These are phyloP conservation scores for Jacana jacana DNA, from an alignment of 2,113 vertebrate species.

Conservation along the genomic window DNA sequence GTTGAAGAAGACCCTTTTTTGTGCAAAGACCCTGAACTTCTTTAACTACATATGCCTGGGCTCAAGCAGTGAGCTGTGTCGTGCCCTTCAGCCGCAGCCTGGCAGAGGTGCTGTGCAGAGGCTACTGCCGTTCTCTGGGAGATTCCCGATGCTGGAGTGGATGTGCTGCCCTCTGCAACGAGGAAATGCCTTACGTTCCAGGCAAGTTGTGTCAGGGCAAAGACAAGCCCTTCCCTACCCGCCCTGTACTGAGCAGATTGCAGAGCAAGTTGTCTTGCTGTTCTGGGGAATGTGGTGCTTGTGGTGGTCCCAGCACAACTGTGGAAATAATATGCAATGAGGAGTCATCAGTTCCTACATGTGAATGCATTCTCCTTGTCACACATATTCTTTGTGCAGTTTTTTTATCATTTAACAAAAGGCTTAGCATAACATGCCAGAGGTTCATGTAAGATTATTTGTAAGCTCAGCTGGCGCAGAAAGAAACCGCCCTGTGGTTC, in stretches of 20 bases:
- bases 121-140: background rate
- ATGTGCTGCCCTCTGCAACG: background rate
- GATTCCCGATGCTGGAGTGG: background rate
- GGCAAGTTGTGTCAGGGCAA: background rate
- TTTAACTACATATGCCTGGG: background rate
- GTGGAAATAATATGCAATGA: background rate
- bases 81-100: fast-evolving
- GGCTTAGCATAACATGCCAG: background rate
- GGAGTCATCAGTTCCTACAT: background rate
- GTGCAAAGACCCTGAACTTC: background rate
- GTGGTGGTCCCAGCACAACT: background rate
- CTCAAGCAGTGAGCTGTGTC: background rate
- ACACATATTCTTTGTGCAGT: fast-evolving
- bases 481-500: background rate
- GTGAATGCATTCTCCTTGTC: background rate
- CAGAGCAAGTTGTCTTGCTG: background rate
- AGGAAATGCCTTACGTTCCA: background rate
- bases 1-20: background rate
- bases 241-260: background rate
- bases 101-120: background rate
- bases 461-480: background rate
- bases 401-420: background rate
- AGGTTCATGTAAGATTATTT: background rate
- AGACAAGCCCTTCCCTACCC: background rate
- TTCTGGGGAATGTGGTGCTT: too few relatives aligned